Evolutionary conservation across 2,113 vertebrate species (phyloP).

Genomic region (Triplophysa siluroides): DNA sequence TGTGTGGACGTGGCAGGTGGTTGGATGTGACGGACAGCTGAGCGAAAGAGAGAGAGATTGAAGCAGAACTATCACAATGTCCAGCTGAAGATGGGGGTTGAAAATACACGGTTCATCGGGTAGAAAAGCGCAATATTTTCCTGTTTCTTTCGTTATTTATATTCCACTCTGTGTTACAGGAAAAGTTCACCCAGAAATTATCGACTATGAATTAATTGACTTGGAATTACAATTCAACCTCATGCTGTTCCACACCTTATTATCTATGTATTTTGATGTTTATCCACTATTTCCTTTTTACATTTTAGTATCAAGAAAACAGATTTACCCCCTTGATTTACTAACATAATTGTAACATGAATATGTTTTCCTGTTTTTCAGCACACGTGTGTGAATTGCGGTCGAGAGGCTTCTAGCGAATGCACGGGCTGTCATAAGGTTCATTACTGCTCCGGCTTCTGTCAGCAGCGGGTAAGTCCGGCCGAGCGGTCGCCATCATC

Average conservation of each 20-base stretch:
- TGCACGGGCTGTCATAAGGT: constrained; percentile 96
- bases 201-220: too few species aligned
- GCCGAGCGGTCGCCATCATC: background rate
- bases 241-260: too few species aligned
- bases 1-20: constrained; percentile 19
- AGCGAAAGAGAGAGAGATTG: background rate
- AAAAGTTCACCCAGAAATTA: too few species aligned
- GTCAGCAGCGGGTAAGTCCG: constrained; percentile 88
- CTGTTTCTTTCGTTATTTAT: background rate
- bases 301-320: too few species aligned
- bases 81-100: constrained; percentile 3
- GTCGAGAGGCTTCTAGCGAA: constrained; percentile 89
- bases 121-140: background rate
- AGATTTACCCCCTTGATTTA: too few species aligned
- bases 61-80: constrained; percentile 37
- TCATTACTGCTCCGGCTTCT: constrained; percentile 98
- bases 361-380: constrained; percentile 56
- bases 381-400: constrained; percentile 95
- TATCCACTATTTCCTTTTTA: too few species aligned
- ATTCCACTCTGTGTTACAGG: background rate
- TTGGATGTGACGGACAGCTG: constrained; percentile 4
- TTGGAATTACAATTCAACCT: too few species aligned
- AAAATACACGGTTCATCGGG: background rate
- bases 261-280: too few species aligned
- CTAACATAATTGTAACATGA: background rate